Percentiles rank a stretch among this genome's conserved stretches.
phyloP scores from a whole-genome alignment of 2,888 invertebrate genomes.

The Ectropis crepuscularia region DNA sequence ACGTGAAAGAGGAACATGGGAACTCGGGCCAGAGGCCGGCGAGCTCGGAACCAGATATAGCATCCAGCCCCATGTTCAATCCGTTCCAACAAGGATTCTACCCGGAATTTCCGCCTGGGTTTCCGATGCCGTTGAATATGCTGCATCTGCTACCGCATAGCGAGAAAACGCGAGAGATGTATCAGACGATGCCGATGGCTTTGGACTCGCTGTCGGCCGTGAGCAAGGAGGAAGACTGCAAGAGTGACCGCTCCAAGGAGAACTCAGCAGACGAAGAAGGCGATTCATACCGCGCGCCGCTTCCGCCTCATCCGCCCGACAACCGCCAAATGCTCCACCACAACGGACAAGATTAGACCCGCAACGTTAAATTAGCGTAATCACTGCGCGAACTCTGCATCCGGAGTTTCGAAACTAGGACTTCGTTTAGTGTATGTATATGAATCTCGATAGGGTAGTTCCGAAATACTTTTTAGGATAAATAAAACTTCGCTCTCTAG shows the following conservation, averaged over 20 bases:
- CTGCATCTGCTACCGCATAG: slow-evolving; percentile 92
- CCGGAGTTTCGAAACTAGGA: slow-evolving; percentile 55
- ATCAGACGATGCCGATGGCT: slow-evolving; percentile 83
- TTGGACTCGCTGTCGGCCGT: slow-evolving; percentile 82
- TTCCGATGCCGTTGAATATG: slow-evolving; percentile 94
- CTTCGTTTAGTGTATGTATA: slow-evolving; percentile 55
- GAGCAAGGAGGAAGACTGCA: slow-evolving; percentile 86
- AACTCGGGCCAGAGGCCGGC: slow-evolving; percentile 84
- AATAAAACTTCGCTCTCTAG: slow-evolving; percentile 40
- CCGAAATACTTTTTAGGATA: slow-evolving; percentile 35
- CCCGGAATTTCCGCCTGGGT: slow-evolving; percentile 92
- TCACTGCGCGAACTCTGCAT: slow-evolving; percentile 19
- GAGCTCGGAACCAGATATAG: slow-evolving; percentile 87
- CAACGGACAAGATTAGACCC: slow-evolving; percentile 90
- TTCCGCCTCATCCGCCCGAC: slow-evolving; percentile 85
- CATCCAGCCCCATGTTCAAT: slow-evolving; percentile 89
- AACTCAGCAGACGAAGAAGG: slow-evolving; percentile 86
- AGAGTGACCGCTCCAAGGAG: slow-evolving; percentile 87
- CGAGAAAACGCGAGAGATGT: slow-evolving; percentile 89
- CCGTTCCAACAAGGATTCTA: slow-evolving; percentile 93
- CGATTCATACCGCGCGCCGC: slow-evolving; percentile 79
- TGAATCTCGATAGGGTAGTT: slow-evolving; percentile 34
- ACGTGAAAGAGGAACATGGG: slow-evolving; percentile 82
- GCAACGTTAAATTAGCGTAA: slow-evolving; percentile 40
- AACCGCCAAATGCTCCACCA: slow-evolving; percentile 89